Base-by-base conservation (phyloP, 1,140 invertebrate species). In the Telenomus remus region DNA sequence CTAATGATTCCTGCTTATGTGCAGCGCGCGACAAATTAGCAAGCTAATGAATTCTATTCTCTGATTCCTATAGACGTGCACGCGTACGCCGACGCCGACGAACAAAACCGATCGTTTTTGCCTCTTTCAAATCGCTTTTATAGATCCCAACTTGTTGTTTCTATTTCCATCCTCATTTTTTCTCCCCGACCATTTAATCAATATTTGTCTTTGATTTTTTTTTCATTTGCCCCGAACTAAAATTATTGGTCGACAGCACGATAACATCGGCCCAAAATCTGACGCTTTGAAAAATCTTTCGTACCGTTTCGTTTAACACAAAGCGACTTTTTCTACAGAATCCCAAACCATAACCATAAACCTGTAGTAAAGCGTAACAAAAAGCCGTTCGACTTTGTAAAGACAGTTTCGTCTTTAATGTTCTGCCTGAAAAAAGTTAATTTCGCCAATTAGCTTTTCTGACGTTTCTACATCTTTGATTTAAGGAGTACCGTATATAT, bases 21-120 rank as follows among this genome's bases (percentile, higher is more conserved):
- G 56, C 65, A 66, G 56, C 73, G 66, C 73, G 66, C 66, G 66
- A 70, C 73, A 76, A 76, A 76, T 75, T 76, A 76, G 65, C 60
- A 76, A 59, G 44, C 74, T 76, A 71, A 76, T 71, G 74, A 71
- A 71, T 76, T 76, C 74, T 76, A 76, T 76, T 76, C 66, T 76
- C 48, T 46, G 56, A 53, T 51, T 60, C 19, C 65, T 70, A 70
- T 66, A 66, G 64, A 69, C 39, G 48, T 50, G 43, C 35, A 64
- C 60, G 60, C 49, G 71, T 49, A 53, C 44, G 51, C 44, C 61
- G 63, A 61, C 63, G 49, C 66, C n/a, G n/a, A 48, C 57, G 64
- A 68, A 64, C 14, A 64, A 69, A n/a, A n/a, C n/a, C n/a, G n/a
- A n/a, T n/a, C n/a, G n/a, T n/a, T n/a, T n/a, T n/a, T n/a, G n/a